Conservation (phyloP, 2,888 invertebrate species). For the Galerucella nymphaeae region DNA sequence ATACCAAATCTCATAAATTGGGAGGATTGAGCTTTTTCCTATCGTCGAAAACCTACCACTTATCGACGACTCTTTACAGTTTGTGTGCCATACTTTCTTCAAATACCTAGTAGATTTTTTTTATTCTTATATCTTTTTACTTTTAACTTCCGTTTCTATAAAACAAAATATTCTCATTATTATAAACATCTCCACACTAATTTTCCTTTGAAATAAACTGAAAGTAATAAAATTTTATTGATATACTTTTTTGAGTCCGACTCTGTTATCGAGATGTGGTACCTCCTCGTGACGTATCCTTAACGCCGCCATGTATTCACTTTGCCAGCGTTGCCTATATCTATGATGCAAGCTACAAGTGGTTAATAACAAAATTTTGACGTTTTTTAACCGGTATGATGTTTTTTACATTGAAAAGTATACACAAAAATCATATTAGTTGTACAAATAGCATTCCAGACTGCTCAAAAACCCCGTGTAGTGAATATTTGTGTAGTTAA, state of each 20-base stretch:
- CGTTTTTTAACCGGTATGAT: conserved; percentile 48
- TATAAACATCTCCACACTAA: not conserved
- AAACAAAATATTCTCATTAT: too few species aligned
- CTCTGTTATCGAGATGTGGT: conserved; percentile 19
- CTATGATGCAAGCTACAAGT: conserved; percentile 56
- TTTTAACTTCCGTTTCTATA: too few species aligned
- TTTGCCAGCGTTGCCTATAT: conserved; percentile 47
- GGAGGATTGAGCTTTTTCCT: too few species aligned
- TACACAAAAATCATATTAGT: conserved; percentile 16
- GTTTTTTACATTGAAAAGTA: conserved; percentile 37
- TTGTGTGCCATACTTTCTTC: too few species aligned
- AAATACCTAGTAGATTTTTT: too few species aligned
- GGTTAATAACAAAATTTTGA: conserved; percentile 51
- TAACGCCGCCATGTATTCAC: conserved; percentile 55
- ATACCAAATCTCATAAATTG: too few species aligned
- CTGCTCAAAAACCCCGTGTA: not conserved
- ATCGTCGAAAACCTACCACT: too few species aligned
- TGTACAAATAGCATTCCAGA: not conserved
- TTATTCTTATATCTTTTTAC: too few species aligned
- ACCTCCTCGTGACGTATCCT: conserved; percentile 50
- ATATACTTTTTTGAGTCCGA: not conserved
- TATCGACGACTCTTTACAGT: too few species aligned
- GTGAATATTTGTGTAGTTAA: conserved; percentile 18
- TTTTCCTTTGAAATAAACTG: not conserved
- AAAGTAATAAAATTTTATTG: not conserved